Evolutionary conservation across 2,797 vertebrate species (phyloP).

Genomic region (Micrastur ruficollis): DNA sequence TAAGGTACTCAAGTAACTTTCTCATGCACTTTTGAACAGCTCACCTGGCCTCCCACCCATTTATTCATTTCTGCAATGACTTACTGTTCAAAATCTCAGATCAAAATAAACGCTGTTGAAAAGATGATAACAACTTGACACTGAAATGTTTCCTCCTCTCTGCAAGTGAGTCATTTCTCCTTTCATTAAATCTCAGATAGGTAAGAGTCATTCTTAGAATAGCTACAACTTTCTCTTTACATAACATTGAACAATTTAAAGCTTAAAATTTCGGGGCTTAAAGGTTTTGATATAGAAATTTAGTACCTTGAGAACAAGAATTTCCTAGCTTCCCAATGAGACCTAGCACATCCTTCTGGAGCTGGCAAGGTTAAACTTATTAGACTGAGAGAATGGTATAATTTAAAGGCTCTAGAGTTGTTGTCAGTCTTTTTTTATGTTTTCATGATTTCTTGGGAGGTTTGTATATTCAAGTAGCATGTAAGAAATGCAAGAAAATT

Average conservation of each 20-base stretch:
- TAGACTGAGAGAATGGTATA: not conserved
- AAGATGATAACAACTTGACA: conserved; percentile 41
- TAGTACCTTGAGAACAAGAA: not conserved
- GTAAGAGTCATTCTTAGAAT: not conserved
- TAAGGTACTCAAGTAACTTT: not conserved
- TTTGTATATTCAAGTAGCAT: not conserved
- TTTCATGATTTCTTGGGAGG: not conserved
- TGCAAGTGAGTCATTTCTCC: conserved; percentile 13
- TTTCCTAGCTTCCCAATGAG: not conserved
- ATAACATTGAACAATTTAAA: conserved; percentile 13
- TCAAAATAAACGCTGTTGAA: conserved; percentile 38
- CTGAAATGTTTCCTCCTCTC: conserved; percentile 25
- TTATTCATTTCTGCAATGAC: not conserved
- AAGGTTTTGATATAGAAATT: not conserved
- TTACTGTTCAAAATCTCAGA: conserved; percentile 12
- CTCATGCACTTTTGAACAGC: not conserved
- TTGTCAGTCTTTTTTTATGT: not conserved
- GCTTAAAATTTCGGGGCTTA: not conserved
- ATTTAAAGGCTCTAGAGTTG: not conserved
- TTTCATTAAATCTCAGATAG: conserved; percentile 18
- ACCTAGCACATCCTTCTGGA: not conserved
- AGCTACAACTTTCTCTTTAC: conserved; percentile 31
- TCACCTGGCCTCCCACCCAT: not conserved
- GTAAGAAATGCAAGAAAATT: not conserved
- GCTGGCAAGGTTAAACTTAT: not conserved